Conservation (phyloP, 2,797 vertebrate genomes). For the Iguana delicatissima region DNA sequence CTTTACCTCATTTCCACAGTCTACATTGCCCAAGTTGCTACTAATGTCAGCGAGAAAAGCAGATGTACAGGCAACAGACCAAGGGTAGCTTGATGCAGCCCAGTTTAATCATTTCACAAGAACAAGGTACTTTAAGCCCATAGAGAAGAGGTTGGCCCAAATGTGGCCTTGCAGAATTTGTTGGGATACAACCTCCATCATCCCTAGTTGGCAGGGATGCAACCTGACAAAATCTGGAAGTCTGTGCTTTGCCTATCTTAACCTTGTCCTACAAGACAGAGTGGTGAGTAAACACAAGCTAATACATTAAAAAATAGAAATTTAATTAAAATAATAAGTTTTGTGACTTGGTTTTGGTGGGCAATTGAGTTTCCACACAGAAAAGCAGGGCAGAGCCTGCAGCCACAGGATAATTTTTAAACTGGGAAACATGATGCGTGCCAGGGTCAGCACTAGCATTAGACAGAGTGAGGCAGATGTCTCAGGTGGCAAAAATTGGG, state of each 20-base stretch:
- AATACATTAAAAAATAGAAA: not conserved
- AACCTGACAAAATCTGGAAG: too few relatives aligned
- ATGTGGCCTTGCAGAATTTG: too few relatives aligned
- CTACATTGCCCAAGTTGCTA: not conserved
- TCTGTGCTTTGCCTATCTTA: not conserved
- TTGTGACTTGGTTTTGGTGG: not conserved
- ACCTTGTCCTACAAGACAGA: not conserved
- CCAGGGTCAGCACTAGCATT: too few relatives aligned
- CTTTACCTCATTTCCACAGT: too few relatives aligned
- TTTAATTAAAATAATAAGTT: constrained; percentile 1
- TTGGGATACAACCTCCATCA: too few relatives aligned
- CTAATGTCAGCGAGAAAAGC: not conserved
- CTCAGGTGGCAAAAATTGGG: too few relatives aligned
- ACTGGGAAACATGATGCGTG: not conserved
- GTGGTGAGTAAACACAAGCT: not conserved
- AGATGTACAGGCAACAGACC: not conserved
- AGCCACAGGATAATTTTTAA: not conserved
- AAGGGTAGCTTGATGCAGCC: too few relatives aligned
- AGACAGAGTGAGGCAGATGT: too few relatives aligned
- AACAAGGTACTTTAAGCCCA: not conserved
- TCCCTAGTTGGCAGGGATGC: too few relatives aligned
- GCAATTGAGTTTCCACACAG: not conserved
- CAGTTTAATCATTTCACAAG: not conserved
- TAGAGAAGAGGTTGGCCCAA: not conserved
- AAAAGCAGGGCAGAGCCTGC: not conserved